A percentile compares a stretch with the other conserved stretches of the same genome.
phyloP scores from a whole-genome alignment of 2,888 invertebrate species.

The Dolichopus griseipennis region DNA sequence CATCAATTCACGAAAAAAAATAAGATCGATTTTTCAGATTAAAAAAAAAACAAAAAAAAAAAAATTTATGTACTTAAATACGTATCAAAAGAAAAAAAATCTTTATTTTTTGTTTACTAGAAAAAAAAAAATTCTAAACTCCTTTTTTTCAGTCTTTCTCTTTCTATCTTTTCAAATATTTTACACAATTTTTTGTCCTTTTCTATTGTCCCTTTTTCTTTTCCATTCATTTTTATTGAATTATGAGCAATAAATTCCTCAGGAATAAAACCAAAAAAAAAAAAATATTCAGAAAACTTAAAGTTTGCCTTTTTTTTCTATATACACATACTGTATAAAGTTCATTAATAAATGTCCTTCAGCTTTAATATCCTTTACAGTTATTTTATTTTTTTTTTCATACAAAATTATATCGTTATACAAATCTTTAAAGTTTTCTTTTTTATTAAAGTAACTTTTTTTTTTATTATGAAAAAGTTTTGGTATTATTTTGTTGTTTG shows the following conservation, averaged over 20 bases:
- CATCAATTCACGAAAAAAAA: no score
- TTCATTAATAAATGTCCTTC: slow-evolving; percentile 6
- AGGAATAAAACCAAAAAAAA: no score
- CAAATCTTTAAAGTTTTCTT: not conserved
- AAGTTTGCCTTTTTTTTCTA: not conserved
- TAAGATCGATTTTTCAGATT: no score
- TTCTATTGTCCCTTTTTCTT: not conserved
- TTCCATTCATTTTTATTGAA: not conserved
- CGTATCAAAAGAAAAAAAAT: no score
- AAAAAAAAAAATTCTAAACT: no score
- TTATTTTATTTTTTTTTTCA: no score
- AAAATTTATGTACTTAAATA: no score
- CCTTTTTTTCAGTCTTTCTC: no score
- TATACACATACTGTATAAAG: not conserved
- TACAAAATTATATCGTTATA: no score
- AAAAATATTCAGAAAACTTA: not conserved
- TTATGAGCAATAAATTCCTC: not conserved
- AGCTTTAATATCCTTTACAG: not conserved
- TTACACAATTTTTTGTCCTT: not conserved
- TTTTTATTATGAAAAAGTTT: not conserved
- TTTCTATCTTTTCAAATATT: no score
- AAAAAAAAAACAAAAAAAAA: no score
- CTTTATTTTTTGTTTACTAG: no score
- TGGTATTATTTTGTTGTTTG: not conserved
- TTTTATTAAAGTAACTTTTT: not conserved